These are phyloP conservation scores for Nasonovia ribisnigri DNA, from an alignment of 2,888 invertebrate genomes.

Conservation along the genomic window DNA sequence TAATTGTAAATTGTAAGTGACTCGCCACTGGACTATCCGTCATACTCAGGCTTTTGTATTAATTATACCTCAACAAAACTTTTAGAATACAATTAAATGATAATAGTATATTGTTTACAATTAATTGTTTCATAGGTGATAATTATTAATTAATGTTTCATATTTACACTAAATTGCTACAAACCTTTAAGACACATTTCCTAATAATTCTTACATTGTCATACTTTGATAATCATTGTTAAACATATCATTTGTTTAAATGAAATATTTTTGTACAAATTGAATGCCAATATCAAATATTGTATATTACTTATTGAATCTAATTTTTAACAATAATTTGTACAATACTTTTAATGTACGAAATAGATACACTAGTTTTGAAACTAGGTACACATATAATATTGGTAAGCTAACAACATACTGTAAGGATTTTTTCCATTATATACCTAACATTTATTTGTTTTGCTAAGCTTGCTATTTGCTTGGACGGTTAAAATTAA, in stretches of 20 bases:
- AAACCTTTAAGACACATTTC: background rate
- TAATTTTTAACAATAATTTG: background rate
- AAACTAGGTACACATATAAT: background rate
- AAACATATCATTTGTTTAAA: background rate
- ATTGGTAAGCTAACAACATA: background rate
- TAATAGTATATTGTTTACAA: background rate
- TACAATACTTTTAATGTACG: background rate
- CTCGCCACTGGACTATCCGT: background rate
- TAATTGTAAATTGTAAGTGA: background rate
- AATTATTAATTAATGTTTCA: background rate
- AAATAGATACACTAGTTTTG: background rate
- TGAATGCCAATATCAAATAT: background rate
- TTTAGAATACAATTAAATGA: background rate
- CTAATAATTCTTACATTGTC: background rate
- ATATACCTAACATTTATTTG: background rate
- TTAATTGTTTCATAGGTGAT: background rate
- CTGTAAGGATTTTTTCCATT: background rate
- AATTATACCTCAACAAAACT: background rate
- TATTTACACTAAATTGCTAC: background rate
- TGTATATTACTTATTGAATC: background rate
- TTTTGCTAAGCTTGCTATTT: background rate
- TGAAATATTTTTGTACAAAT: background rate
- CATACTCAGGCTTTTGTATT: background rate
- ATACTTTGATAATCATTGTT: background rate
- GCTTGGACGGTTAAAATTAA: background rate